Evolutionary conservation across 2,888 invertebrate genomes (phyloP), one percentile per base, ranked within the genome.

Genomic region (Pyrgus malvae): DNA sequence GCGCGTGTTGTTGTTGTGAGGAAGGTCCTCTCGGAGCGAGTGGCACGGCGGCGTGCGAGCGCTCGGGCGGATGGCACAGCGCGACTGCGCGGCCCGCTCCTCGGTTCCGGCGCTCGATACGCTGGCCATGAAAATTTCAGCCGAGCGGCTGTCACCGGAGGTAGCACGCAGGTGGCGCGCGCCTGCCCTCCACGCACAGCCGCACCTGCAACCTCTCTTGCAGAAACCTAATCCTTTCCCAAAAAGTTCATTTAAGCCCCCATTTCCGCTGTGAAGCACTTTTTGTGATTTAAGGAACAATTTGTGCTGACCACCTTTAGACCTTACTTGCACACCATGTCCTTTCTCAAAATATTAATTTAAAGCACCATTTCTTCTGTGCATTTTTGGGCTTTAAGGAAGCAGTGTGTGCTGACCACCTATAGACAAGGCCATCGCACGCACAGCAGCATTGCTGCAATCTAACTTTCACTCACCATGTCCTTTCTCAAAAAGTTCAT

Each of bases 61-160:
- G 70, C 76, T 73, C 70, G 70, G 72, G 72, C 76, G 76, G 74
- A 63, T 66, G 74, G 69, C 72, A 70, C 70, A 70, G 49, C 75
- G 86, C 86, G 86, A 72, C 84, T 84, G 86, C 87, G 88, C 88
- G 57, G 63, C 65, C 70, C 66, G 58, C 70, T 75, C 61, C 72
- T 69, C 67, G 76, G 71, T 64, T 81, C 80, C 64, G 21, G 67
- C 83, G 86, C 83, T 86, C 89, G 80, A 90, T 90, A 90, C 81
- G 67, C 72, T 85, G 89, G 83, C 89, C 90, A 89, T 90, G 89
- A 90, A 90, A 89, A 73, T 84, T 89, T 89, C 84, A 89, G 77
- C 79, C 79, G 72, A 78, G 67, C 69, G 65, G 66, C 86, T 89
- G 89, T 88, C 89, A 89, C 83, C 81, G 79, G 84, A 85, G 86